Conservation (phyloP, 2,113 vertebrate genomes). For the Megaceryle torquata region DNA sequence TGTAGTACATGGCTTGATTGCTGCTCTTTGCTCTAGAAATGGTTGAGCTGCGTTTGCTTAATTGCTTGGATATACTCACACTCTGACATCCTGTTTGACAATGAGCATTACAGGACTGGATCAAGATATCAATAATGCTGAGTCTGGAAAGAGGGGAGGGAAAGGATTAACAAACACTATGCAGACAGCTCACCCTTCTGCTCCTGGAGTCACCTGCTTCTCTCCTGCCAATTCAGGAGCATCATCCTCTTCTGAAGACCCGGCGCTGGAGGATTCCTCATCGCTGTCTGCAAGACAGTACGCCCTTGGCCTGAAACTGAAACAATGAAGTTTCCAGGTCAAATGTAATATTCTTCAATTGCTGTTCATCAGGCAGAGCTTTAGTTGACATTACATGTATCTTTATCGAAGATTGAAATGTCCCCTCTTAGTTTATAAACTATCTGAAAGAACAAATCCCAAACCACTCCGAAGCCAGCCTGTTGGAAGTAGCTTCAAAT, state of each 20-base stretch:
- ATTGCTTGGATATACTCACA: neutral
- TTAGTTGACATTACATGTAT: neutral
- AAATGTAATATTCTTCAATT: neutral
- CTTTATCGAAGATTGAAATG: neutral
- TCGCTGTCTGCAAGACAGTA: constrained; percentile 97
- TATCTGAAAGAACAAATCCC: neutral
- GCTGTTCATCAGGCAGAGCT: neutral
- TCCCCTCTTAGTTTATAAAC: neutral
- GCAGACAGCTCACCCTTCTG: constrained; percentile 83
- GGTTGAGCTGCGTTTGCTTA: rapidly evolving
- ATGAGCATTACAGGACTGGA: neutral
- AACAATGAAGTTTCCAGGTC: constrained; percentile 33
- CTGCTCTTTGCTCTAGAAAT: neutral
- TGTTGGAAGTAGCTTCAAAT: neutral
- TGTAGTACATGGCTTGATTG: neutral
- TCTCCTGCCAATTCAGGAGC: constrained; percentile 85
- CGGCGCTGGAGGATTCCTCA: constrained; percentile 97
- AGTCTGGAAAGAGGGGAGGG: neutral
- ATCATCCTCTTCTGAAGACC: constrained; percentile 96
- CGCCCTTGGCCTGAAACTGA: constrained; percentile 86
- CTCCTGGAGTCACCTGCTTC: constrained; percentile 80
- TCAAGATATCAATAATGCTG: rapidly evolving
- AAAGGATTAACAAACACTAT: neutral
- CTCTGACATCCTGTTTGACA: neutral
- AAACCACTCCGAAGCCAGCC: neutral